phyloP scores from a whole-genome alignment of 2,113 vertebrate species.

The Phylloscopus whistleri region DNA sequence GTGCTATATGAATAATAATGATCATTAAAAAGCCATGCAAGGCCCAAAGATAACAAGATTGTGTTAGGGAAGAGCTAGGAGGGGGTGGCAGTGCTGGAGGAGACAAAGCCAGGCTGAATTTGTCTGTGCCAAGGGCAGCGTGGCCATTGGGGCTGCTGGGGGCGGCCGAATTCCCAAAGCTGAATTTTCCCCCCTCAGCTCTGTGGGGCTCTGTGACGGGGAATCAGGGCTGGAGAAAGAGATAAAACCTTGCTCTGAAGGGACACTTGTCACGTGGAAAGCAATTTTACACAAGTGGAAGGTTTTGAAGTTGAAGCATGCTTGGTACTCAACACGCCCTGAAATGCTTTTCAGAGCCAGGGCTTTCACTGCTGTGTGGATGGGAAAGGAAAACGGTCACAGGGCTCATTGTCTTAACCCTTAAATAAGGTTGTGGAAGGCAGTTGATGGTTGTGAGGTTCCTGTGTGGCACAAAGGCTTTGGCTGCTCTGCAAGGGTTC shows the following conservation, averaged over 20 bases:
- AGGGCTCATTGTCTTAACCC: too few relatives aligned
- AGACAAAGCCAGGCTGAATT: background rate
- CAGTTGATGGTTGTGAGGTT: fast-evolving
- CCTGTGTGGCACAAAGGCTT: background rate
- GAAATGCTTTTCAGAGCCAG: background rate
- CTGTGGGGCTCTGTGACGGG: background rate
- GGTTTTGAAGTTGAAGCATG: background rate
- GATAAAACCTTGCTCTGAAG: background rate
- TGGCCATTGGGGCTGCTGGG: fast-evolving
- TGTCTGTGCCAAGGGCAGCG: background rate
- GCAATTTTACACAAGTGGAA: background rate
- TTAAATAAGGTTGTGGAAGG: fast-evolving
- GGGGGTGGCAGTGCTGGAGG: background rate
- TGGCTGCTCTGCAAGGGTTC: background rate
- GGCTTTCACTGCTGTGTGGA: fast-evolving
- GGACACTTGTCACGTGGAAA: fast-evolving
- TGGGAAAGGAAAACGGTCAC: background rate
- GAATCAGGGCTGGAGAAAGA: fast-evolving
- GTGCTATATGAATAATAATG: slow-evolving; percentile 27
- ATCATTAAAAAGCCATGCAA: slow-evolving; percentile 7
- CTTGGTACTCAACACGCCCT: background rate
- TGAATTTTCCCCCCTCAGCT: too few relatives aligned
- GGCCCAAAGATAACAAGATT: background rate
- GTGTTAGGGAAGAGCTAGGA: background rate
- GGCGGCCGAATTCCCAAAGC: background rate